Percentiles rank a stretch among this genome's conserved stretches.
These are phyloP conservation scores for Ifrita kowaldi DNA, from an alignment of 2,113 vertebrate species.

Conservation along the genomic window DNA sequence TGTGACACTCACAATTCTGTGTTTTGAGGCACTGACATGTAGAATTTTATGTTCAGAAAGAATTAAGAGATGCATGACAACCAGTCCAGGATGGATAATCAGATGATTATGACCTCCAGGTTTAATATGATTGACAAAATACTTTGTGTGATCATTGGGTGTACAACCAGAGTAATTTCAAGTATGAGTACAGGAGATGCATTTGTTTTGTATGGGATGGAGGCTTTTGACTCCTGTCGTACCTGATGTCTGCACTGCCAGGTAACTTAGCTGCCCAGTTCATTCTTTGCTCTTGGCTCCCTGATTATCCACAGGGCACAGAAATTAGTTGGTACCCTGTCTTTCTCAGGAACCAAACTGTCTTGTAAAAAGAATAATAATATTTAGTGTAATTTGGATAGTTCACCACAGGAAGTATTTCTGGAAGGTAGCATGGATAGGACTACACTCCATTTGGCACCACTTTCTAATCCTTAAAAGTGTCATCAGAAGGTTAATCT, in stretches of 20 bases:
- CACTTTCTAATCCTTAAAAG: background rate
- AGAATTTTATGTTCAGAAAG: background rate
- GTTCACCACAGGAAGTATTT: background rate
- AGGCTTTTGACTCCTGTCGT: background rate
- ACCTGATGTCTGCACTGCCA: background rate
- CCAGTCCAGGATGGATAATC: background rate
- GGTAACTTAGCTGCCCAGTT: background rate
- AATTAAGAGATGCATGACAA: background rate
- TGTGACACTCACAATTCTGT: background rate
- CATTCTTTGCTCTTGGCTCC: background rate
- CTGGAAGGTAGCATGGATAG: background rate
- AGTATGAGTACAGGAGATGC: background rate
- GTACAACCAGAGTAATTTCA: background rate
- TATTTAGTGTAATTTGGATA: background rate
- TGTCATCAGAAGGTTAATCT: background rate
- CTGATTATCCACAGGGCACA: background rate
- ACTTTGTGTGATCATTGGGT: background rate
- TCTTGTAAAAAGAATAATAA: background rate
- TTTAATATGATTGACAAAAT: background rate
- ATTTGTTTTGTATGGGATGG: background rate
- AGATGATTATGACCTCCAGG: background rate
- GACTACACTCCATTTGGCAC: background rate
- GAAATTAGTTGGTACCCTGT: background rate
- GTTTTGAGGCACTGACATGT: background rate
- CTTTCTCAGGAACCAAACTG: background rate